A percentile compares a stretch with the other conserved stretches of the same genome.
Evolutionary conservation across 2,797 vertebrate genomes (phyloP).

Genomic region (Galagoides demidoff): DNA sequence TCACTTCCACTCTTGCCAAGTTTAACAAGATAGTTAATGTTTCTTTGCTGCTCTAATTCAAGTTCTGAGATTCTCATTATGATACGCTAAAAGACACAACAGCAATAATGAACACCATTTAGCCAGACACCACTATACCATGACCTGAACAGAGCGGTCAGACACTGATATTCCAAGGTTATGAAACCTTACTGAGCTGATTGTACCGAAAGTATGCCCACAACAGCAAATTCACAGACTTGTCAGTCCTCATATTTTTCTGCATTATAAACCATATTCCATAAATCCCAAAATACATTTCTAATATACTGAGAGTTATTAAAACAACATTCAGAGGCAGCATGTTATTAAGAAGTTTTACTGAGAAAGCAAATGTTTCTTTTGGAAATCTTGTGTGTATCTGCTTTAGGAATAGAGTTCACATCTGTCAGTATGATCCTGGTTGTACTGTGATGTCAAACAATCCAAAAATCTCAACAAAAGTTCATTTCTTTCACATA

Average conservation of each 20-base stretch:
- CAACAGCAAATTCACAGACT: no score
- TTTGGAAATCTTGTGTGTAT: background rate
- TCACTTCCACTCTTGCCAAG: no score
- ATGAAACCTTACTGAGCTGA: no score
- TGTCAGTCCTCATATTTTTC: background rate
- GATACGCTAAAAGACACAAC: no score
- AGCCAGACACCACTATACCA: no score
- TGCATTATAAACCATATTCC: background rate
- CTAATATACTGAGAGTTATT: background rate
- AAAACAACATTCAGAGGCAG: background rate
- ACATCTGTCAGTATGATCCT: background rate
- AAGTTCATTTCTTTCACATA: background rate
- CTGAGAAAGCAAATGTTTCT: background rate
- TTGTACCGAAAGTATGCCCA: no score
- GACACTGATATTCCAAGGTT: no score
- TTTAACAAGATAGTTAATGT: no score
- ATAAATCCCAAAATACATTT: constrained; percentile 13
- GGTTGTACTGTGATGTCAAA: background rate
- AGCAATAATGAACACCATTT: no score
- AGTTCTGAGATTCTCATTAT: no score
- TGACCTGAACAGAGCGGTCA: no score
- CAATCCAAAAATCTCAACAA: background rate
- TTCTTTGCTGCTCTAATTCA: no score
- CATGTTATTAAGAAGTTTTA: background rate
- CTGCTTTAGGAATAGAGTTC: background rate